Evolutionary conservation across 2,797 vertebrate genomes (phyloP).

Genomic region (Tokudaia tokunoshimensis): DNA sequence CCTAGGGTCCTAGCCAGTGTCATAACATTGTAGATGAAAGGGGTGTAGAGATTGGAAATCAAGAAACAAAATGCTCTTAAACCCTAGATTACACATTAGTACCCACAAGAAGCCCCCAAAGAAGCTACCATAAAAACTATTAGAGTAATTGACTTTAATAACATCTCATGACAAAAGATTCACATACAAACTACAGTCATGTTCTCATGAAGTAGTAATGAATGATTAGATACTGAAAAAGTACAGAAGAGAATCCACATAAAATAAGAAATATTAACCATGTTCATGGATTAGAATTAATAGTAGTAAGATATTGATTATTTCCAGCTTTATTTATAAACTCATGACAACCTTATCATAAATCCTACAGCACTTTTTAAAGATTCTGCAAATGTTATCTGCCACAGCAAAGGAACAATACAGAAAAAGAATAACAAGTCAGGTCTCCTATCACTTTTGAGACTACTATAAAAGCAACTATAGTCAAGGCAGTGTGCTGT

Average conservation of each 20-base stretch:
- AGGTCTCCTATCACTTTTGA: not conserved
- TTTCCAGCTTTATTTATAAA: not conserved
- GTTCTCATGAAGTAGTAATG: not conserved
- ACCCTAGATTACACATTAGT: not conserved
- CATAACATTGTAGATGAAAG: not conserved
- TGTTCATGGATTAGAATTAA: not conserved
- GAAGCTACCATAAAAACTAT: not conserved
- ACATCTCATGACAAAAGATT: not conserved
- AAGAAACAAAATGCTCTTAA: not conserved
- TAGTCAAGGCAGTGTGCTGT: not conserved
- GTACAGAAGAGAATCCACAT: not conserved
- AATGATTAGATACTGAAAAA: not conserved
- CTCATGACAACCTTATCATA: not conserved
- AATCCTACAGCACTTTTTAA: not conserved
- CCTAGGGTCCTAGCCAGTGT: not conserved
- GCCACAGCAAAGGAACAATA: not conserved
- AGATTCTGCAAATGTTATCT: not conserved
- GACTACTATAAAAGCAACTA: not conserved
- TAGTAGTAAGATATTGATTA: not conserved
- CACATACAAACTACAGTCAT: not conserved
- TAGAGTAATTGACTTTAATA: not conserved
- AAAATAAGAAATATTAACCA: not conserved
- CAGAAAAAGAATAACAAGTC: not conserved
- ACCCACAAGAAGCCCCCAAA: not conserved
- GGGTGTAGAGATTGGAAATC: not conserved